These are phyloP conservation scores for Palythoa grandis DNA, from an alignment of 92 coral and sea anemone genomes.

Conservation along the genomic window DNA sequence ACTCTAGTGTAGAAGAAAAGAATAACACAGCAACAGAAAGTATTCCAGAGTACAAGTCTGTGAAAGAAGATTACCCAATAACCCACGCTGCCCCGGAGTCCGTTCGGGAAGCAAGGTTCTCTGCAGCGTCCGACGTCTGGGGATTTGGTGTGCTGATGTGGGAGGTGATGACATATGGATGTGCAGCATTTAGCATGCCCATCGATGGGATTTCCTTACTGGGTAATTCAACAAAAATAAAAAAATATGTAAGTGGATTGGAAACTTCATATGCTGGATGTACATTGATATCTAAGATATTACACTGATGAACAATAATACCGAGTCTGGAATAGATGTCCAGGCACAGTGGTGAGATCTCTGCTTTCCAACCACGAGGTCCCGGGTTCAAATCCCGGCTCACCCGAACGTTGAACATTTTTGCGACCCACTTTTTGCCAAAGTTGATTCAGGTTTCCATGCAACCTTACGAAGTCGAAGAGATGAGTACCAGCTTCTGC, in stretches of 20 bases:
- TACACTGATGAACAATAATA: too few species aligned
- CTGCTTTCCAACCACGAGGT: too few species aligned
- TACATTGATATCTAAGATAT: not conserved
- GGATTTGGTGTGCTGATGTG: slow-evolving; percentile 30
- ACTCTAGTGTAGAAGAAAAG: not conserved
- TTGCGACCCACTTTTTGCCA: too few species aligned
- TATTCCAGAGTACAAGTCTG: not conserved
- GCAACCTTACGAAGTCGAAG: too few species aligned
- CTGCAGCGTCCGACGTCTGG: slow-evolving; percentile 8
- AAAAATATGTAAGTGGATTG: not conserved
- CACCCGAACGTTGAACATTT: too few species aligned
- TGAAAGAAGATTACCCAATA: slow-evolving; percentile 10
- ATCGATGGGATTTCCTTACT: not conserved
- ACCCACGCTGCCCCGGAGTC: slow-evolving; percentile 31
- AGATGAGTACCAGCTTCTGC: too few species aligned
- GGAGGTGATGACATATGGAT: slow-evolving; percentile 31
- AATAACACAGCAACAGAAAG: not conserved
- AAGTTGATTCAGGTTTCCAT: too few species aligned
- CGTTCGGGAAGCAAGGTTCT: slow-evolving; percentile 6
- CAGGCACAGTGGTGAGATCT: too few species aligned
- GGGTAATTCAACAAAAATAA: not conserved
- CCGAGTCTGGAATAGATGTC: too few species aligned
- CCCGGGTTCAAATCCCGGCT: too few species aligned
- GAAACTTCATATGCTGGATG: not conserved
- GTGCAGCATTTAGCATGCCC: not conserved